Conservation (phyloP, 2,888 invertebrate genomes). For the Geotrupes spiniger region DNA sequence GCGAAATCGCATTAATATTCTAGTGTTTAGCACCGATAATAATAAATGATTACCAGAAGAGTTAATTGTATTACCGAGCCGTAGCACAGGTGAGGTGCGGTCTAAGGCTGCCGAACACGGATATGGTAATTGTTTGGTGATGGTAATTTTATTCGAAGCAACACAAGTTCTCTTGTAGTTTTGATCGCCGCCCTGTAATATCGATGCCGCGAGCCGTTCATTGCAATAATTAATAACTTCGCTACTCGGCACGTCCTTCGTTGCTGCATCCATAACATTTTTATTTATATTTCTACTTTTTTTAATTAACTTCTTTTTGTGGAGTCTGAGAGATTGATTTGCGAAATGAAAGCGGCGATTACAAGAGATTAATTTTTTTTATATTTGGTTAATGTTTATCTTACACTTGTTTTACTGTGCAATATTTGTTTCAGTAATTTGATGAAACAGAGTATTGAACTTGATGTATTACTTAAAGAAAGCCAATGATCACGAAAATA, state of each 20-base stretch:
- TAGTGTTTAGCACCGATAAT: conserved; percentile 19
- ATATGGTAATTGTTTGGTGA: conserved; percentile 45
- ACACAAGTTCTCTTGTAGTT: conserved; percentile 26
- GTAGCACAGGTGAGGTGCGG: conserved; percentile 8
- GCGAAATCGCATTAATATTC: conserved; percentile 15
- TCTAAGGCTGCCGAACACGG: conserved; percentile 27
- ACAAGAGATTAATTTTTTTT: conserved; percentile 1
- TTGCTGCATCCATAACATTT: neutral
- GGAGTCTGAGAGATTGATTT: neutral
- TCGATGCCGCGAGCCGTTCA: conserved; percentile 39
- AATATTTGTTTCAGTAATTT: too few relatives aligned
- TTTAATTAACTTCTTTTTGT: neutral
- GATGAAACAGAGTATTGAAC: too few relatives aligned
- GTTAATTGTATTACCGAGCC: conserved; percentile 15
- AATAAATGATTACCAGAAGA: conserved; percentile 17
- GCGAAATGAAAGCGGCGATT: conserved; percentile 3
- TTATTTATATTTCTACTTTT: conserved; percentile 6
- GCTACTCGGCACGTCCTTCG: conserved; percentile 31
- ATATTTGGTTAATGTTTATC: too few relatives aligned
- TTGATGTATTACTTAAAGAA: too few relatives aligned
- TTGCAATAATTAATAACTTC: conserved; percentile 37
- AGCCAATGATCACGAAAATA: too few relatives aligned
- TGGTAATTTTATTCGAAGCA: conserved; percentile 43
- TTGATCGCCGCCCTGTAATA: conserved; percentile 47
- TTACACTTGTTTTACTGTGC: too few relatives aligned